These are phyloP conservation scores for Dipodomys merriami DNA, from an alignment of 2,113 vertebrate species.

Conservation along the genomic window DNA sequence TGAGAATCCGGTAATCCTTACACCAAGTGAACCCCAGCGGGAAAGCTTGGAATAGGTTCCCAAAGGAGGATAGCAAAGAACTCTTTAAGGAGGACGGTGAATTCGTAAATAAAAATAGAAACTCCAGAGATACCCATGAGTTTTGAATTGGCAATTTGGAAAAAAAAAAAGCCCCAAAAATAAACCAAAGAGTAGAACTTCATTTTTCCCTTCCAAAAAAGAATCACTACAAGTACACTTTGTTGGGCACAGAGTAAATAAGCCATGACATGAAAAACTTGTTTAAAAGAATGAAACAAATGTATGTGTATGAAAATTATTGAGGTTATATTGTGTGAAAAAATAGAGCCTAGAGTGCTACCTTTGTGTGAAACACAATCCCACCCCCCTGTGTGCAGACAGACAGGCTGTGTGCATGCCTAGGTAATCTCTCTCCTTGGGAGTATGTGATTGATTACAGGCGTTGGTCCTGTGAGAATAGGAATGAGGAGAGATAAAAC, in stretches of 20 bases:
- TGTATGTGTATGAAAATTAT: not conserved
- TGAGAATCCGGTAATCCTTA: not conserved
- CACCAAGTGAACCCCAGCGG: not conserved
- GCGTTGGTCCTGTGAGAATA: not conserved
- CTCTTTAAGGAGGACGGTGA: not conserved
- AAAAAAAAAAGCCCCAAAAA: not conserved
- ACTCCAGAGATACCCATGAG: not conserved
- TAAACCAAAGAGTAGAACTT: not conserved
- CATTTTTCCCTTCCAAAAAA: not conserved
- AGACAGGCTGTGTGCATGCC: not conserved
- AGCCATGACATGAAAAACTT: not conserved
- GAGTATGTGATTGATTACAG: not conserved
- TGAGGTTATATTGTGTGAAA: not conserved
- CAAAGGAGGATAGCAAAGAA: not conserved
- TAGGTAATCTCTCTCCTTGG: not conserved
- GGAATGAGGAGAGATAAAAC: not conserved
- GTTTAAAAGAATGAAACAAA: not conserved
- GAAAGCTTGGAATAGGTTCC: not conserved
- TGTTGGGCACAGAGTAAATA: not conserved
- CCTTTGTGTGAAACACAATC: not conserved
- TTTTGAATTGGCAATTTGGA: not conserved
- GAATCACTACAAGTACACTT: not conserved
- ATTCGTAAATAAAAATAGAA: not conserved
- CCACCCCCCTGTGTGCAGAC: not conserved
- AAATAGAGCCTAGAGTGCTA: not conserved